Base-by-base conservation (phyloP, 2,888 invertebrate genomes). In the Athalia cordata region DNA sequence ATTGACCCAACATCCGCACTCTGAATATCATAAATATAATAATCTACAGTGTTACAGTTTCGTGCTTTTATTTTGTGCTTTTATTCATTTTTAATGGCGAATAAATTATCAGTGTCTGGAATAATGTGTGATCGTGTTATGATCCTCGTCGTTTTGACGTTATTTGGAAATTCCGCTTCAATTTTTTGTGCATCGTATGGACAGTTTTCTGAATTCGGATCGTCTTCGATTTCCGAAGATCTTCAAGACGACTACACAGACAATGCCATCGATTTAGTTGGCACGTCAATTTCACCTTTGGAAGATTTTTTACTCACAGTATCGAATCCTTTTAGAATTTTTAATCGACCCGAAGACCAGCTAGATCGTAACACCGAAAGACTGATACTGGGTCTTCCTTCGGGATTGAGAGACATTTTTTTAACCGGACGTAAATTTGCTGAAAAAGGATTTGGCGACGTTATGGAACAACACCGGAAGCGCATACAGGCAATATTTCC, bases 161-260 rank as follows among this genome's bases (percentile, higher is more conserved):
- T 29, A 29, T 29, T 29, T 29, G 29, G 29, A 29, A 29, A 29
- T 29, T 29, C 29, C 2, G 29, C 29, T 29, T 29, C 29, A 29
- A 29, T 29, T 29, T 29, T 29, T 29, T 64, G 8, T 11, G 55
- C 55, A 5, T 66, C 47, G 13, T 9, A 49, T 13, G 66, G 47
- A 47, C 8, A 1, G 52, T n/a, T 55, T 29, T 9, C 55, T 29
- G 13, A 15, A 15, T 13, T 13, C 13, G 62, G 15, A 62, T 65
- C 7, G 1, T 13, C 72, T 29, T 7, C 43, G 45, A 52, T 47
- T 15, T 29, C 11, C 8, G 5, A n/a, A 11, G n/a, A 47, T 8
- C 62, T 29, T 7, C 15, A 75, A 29, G 75, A 75, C 11, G 72
- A 72, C 59, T 75, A 62, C 75, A 75, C 75, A 11, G 75, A 75